A percentile compares a stretch with the other conserved stretches of the same genome.
These are phyloP conservation scores for Cotesia glomerata DNA, from an alignment of 1,140 invertebrate genomes.

Conservation along the genomic window DNA sequence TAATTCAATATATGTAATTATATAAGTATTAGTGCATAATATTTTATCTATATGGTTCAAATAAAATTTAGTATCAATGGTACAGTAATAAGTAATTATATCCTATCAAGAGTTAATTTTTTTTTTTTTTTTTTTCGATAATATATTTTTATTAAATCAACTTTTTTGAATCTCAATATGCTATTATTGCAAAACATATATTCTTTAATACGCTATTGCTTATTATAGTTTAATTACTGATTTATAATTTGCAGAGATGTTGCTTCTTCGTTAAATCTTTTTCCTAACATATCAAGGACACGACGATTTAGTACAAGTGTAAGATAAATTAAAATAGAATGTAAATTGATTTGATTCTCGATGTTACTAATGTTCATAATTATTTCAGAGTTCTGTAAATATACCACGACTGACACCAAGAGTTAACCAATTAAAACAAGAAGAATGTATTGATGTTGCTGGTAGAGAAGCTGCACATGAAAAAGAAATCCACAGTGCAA, in stretches of 20 bases:
- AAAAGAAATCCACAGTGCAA: constrained; percentile 82
- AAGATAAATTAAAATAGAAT: constrained; percentile 56
- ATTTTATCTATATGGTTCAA: no score
- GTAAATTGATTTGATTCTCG: constrained; percentile 9
- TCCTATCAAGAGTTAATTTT: no score
- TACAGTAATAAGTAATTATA: no score
- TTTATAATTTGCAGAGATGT: constrained; percentile 56
- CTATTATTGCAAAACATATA: no score
- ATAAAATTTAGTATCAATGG: no score
- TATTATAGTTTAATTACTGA: no score
- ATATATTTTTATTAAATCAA: no score
- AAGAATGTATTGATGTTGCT: constrained; percentile 83
- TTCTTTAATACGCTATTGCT: no score
- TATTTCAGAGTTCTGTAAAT: constrained; percentile 59
- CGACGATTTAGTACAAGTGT: constrained; percentile 86
- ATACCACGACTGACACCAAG: constrained; percentile 77
- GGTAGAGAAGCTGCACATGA: constrained; percentile 89
- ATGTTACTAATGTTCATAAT: constrained; percentile 17
- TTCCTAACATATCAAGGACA: constrained; percentile 69
- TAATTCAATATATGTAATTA: no score
- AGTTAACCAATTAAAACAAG: constrained; percentile 84
- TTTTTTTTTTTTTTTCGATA: no score
- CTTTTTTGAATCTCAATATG: no score
- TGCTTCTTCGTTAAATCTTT: constrained; percentile 67
- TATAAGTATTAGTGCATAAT: no score